Base-by-base conservation (phyloP, 2,888 invertebrate species). In the Carterocephalus palaemon region DNA sequence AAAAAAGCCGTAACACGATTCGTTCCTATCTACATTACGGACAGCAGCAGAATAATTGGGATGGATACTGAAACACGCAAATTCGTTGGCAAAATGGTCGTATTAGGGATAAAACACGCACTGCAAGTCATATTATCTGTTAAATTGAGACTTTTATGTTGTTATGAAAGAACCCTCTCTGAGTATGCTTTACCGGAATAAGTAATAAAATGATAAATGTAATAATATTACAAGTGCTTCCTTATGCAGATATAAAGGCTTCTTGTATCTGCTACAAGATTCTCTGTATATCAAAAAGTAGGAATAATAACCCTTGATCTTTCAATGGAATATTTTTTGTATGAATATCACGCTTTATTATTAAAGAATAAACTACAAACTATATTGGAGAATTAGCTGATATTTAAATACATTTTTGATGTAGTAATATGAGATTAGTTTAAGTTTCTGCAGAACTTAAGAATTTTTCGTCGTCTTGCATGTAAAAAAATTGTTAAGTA, bases 31-130 rank as follows among this genome's bases (percentile, higher is more conserved):
- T 43, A n/a, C n/a, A n/a, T n/a, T n/a, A 36, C 43, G 29, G 43
- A 22, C 43, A 22, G 29, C 31, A 19, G 17, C n/a, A n/a, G 26
- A 24, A 49, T 47, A 55, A 57, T 53, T 51, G 51, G 49, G 48
- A 47, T 50, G 45, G 46, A 51, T 46, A 47, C 46, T 39, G 45
- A 50, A 42, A 47, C 33, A 46, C 48, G 50, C 52, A 51, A 49
- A 41, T 56, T 51, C 52, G 49, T 54, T 60, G 57, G 56, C 60
- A 74, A 78, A 81, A 75, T 81, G 75, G 77, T 69, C 65, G 55
- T 70, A 80, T 80, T 80, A 79, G 61, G 60, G 57, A 67, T 64
- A 73, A 75, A 74, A 66, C 80, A 80, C 78, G 79, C 70, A 66
- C 72, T 67, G 64, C 51, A 57, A 64, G 57, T 58, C 67, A 67